Conservation (phyloP, 2,113 vertebrate genomes). For the Pygoscelis adeliae region DNA sequence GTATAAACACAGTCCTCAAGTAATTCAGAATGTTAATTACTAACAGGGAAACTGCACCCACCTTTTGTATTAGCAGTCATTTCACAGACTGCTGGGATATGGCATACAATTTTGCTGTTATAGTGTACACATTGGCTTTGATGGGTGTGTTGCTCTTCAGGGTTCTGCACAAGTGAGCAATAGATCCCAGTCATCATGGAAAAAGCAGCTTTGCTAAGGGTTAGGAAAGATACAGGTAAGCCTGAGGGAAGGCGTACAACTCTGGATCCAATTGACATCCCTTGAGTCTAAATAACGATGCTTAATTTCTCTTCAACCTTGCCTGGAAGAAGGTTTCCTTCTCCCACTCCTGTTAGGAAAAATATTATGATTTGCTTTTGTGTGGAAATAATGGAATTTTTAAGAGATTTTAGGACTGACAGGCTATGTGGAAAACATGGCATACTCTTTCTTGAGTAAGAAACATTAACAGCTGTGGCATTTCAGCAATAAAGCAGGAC, state of each 20-base stretch:
- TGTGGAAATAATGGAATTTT: neutral
- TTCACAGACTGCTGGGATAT: neutral
- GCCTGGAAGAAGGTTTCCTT: neutral
- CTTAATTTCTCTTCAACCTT: neutral
- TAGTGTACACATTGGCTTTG: neutral
- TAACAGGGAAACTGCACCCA: neutral
- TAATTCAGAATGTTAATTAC: neutral
- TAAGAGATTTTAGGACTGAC: neutral
- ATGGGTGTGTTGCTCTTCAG: neutral
- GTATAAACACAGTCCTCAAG: neutral
- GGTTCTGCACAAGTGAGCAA: neutral
- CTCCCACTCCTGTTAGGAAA: neutral
- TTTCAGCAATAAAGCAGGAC: neutral
- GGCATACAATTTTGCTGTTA: neutral
- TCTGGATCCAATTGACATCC: neutral
- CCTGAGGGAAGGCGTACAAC: neutral
- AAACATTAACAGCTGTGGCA: neutral
- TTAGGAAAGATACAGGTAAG: neutral
- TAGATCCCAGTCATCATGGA: neutral
- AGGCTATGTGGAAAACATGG: neutral
- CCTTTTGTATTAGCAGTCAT: neutral
- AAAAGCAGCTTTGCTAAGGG: neutral
- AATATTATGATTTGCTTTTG: neutral
- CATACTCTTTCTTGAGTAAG: neutral
- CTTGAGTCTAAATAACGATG: neutral